Evolutionary conservation across 2,113 vertebrate species (phyloP), one percentile per base, ranked within the genome.

Genomic region (Fukomys damarensis): DNA sequence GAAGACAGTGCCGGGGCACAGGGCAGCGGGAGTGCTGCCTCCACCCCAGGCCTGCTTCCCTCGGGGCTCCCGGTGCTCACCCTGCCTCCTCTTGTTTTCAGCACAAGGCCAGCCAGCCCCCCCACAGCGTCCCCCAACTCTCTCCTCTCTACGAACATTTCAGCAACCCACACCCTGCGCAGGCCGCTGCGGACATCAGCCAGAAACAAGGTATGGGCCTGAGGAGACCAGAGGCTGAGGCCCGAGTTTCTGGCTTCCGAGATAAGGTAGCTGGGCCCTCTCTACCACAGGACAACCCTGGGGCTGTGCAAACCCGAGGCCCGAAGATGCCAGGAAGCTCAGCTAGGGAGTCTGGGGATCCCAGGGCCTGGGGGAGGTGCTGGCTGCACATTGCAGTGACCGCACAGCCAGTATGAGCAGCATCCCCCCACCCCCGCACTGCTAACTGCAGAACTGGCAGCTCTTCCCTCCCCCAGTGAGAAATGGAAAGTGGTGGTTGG

Each of bases 111-210:
- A 99, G 99, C 77, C 99, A 99, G 98, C 99, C 99, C 19, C 98
- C 99, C 7, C 99, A 99, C 4, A 99, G 99, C 46, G 99, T 99
- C 98, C 99, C 99, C 95, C 99, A 99, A 4, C 99, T 99, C 96
- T 99, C 99, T 49, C 99, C 99, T 14, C 99, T 99, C 97, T 99
- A 99, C 35, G 99, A 99, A 97, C 99, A 99, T 98, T 99, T 99
- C 99, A 99, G 98, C 98, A 99, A 99, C 72, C 96, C 97, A 66
- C 99, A 99, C 97, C 99, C 99, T 0, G 99, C 99, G 52, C 99
- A 99, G 98, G 97, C 99, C 97, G 99, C 99, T 1, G 99, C 99
- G 7, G 99, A 99, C 98, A 99, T 99, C 99, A 99, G 98, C 98
- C 99, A 99, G 98, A 99, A 99, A 93, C 99, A 99, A 99, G 99